Conservation (phyloP, 35 echinoderm and acorn worm genomes). For the Antedon bifida region DNA sequence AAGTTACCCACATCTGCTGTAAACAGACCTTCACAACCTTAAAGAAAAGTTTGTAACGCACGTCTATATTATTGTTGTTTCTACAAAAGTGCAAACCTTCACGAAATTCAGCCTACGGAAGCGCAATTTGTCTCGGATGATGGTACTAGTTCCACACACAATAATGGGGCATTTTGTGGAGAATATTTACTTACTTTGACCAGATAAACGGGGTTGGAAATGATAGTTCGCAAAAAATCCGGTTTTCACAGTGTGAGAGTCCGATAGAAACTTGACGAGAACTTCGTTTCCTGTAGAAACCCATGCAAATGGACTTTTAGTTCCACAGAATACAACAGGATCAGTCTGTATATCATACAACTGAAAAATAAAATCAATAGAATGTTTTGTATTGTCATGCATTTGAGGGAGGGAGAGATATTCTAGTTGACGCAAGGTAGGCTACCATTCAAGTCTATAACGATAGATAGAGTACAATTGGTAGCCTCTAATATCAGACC, state of each 20-base stretch:
- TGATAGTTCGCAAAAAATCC: conserved; percentile 38
- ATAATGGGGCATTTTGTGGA: too few relatives aligned
- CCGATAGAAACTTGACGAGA: conserved; percentile 17
- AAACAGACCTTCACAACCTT: conserved; percentile 37
- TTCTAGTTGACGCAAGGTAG: too few relatives aligned
- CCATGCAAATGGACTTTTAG: conserved; percentile 39
- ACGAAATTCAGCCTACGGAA: too few relatives aligned
- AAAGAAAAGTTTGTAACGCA: not conserved
- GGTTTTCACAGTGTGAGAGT: conserved; percentile 25
- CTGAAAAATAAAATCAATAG: not conserved
- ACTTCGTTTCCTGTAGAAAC: conserved; percentile 37
- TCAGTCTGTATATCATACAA: not conserved
- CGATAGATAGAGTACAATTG: too few relatives aligned
- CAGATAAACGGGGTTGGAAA: conserved; percentile 16
- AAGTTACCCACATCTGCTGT: conserved; percentile 4
- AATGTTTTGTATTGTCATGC: too few relatives aligned
- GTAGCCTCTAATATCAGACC: too few relatives aligned
- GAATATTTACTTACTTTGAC: not conserved
- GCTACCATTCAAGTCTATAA: too few relatives aligned
- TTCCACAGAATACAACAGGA: conserved; percentile 5
- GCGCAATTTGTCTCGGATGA: too few relatives aligned
- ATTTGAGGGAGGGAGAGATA: too few relatives aligned
- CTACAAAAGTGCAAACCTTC: too few relatives aligned
- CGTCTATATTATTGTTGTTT: too few relatives aligned
- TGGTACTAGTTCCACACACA: too few relatives aligned